Evolutionary conservation across 2,113 vertebrate genomes (phyloP), one percentile per base, ranked within the genome.

Genomic region (Rhagologus leucostigma): DNA sequence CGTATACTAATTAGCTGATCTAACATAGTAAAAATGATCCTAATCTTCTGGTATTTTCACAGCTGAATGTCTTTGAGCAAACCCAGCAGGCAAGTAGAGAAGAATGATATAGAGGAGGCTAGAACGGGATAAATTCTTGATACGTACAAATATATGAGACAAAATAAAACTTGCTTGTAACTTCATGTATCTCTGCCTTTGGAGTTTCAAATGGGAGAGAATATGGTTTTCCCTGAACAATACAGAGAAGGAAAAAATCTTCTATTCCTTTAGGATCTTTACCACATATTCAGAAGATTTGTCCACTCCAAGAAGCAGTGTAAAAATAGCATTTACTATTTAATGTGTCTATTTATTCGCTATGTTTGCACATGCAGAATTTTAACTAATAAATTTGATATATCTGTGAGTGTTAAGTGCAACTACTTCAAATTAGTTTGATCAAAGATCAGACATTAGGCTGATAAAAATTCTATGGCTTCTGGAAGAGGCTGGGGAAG

Each of bases 401-500:
- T 87, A 97, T 94, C 70, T 91, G 26, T 41, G 47, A 93, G 57
- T 91, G 87, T 68, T 97, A 96, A 98, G 93, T 96, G 80, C 92
- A 98, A 95, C 91, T 83, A 83, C 86, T 98, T 97, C 95, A 97
- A 97, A 98, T 97, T 95, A 97, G 44, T 96, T 97, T 97, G 96
- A 97, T 96, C 93, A 96, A 96, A 97, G 96, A 95, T 96, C 93
- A 93, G 74, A 68, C 47, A 96, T 95, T 96, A 93, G 47, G 32
- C 86, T 96, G 98, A 97, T 97, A 97, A 98, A 98, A 97, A 95
- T 93, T 96, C 91, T 88, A 49, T 46, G 57, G 82, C 69, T 93
- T 94, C 95, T 96, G 95, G 95, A 92, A 93, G 80, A 89, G 23
- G 7, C 23, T 10, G 35, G 19, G 47, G 42, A 44, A n/a, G 29